Conservation (phyloP, 1,140 invertebrate genomes). For the Drosophila sp. region DNA sequence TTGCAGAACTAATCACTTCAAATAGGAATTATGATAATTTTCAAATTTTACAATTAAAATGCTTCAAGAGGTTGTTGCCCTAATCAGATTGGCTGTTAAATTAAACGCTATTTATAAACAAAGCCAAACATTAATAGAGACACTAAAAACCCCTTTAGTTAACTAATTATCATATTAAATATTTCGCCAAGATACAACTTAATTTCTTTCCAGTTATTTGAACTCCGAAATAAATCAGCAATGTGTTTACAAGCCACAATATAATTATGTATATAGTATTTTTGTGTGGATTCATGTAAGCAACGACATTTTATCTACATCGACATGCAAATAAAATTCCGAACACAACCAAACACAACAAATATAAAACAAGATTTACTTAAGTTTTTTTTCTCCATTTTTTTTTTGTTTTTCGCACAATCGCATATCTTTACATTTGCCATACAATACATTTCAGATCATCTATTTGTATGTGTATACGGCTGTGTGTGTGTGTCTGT, state of each 20-base stretch:
- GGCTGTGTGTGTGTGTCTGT: constrained; percentile 7
- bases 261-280: constrained; percentile 10
- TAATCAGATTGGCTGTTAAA: background rate
- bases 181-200: constrained; percentile 2
- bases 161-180: background rate
- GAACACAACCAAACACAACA: constrained; percentile 17
- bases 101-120: background rate
- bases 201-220: constrained; percentile 15
- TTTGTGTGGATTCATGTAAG: constrained; percentile 19
- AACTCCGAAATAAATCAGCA: constrained; percentile 2
- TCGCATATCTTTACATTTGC: constrained; percentile 47
- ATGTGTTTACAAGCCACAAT: constrained; percentile 4
- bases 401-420: constrained; percentile 29
- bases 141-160: background rate
- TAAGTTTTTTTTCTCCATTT: constrained; percentile 18
- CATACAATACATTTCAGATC: constrained; percentile 36
- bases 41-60: background rate
- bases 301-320: constrained; percentile 34
- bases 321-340: constrained; percentile 39
- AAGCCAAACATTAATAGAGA: background rate
- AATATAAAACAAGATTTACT: constrained; percentile 44
- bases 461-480: constrained; percentile 4
- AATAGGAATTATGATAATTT: background rate
- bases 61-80: background rate
- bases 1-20: background rate